phyloP scores from a whole-genome alignment of 2,113 vertebrate genomes.

The Oreocharis arfaki region DNA sequence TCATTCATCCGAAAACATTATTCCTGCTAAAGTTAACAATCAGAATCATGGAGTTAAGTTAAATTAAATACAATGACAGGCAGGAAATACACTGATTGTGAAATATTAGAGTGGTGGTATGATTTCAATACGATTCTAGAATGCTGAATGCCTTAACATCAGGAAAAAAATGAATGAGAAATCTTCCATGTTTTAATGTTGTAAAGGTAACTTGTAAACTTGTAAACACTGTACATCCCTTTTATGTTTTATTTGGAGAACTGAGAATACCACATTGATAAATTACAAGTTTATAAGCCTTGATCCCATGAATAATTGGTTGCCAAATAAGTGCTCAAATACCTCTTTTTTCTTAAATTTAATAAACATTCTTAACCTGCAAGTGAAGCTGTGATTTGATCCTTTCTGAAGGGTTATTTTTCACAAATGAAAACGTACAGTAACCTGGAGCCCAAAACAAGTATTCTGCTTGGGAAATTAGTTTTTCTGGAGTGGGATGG shows the following conservation, averaged over 20 bases:
- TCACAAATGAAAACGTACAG: not conserved
- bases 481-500: not conserved
- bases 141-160: not conserved
- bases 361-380: not conserved
- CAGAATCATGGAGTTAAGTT: not conserved
- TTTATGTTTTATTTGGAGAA: not conserved
- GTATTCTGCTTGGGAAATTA: not conserved
- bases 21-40: slow-evolving; percentile 24
- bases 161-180: not conserved
- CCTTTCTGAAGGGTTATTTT: not conserved
- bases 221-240: not conserved
- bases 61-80: not conserved
- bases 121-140: not conserved
- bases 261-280: not conserved
- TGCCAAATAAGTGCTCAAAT: not conserved
- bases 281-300: not conserved
- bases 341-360: not conserved
- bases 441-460: not conserved
- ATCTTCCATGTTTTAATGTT: not conserved
- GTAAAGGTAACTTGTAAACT: not conserved
- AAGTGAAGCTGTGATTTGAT: not conserved
- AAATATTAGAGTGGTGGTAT: not conserved
- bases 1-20: not conserved
- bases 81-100: not conserved
- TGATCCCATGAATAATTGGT: not conserved